A percentile compares a stretch with the other conserved stretches of the same genome.
These are phyloP conservation scores for Drosophila stalkeri DNA, from an alignment of 2,888 invertebrate species.

Conservation along the genomic window DNA sequence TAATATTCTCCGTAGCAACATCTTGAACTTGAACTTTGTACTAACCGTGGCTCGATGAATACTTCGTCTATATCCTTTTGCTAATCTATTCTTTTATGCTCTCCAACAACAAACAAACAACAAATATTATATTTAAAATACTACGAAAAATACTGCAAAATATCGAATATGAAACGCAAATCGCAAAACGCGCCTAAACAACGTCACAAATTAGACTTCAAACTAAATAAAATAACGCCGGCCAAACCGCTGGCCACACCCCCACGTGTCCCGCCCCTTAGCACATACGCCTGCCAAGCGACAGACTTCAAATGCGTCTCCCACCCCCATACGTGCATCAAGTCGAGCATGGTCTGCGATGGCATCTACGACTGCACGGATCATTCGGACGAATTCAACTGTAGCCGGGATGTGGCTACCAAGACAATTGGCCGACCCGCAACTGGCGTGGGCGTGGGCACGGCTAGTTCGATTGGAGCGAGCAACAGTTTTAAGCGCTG, in stretches of 20 bases:
- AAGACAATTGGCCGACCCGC: neutral
- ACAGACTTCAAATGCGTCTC: conserved; percentile 85
- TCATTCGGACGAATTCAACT: conserved; percentile 88
- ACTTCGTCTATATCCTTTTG: conserved; percentile 11
- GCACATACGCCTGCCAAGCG: conserved; percentile 77
- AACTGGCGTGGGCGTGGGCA: neutral
- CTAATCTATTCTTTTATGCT: conserved; percentile 51
- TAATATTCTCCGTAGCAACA: conserved; percentile 13
- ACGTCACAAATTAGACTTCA: conserved; percentile 73
- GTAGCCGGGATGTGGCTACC: conserved; percentile 80
- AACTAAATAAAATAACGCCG: conserved; percentile 61
- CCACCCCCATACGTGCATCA: conserved; percentile 84
- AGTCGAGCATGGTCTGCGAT: conserved; percentile 86
- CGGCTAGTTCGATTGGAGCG: too few species aligned
- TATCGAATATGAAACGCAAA: neutral
- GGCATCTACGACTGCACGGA: conserved; percentile 86
- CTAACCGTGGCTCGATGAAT: conserved; percentile 40
- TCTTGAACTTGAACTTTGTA: conserved; percentile 10
- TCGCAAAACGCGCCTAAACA: conserved; percentile 3
- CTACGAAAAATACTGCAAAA: conserved; percentile 3
- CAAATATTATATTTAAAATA: conserved; percentile 9
- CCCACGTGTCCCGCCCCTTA: conserved; percentile 41
- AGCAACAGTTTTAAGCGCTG: conserved; percentile 75
- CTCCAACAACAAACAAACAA: conserved; percentile 14
- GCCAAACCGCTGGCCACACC: conserved; percentile 44